Evolutionary conservation across 2,113 vertebrate genomes (phyloP), one percentile per base, ranked within the genome.

Genomic region (Vidua chalybeata): DNA sequence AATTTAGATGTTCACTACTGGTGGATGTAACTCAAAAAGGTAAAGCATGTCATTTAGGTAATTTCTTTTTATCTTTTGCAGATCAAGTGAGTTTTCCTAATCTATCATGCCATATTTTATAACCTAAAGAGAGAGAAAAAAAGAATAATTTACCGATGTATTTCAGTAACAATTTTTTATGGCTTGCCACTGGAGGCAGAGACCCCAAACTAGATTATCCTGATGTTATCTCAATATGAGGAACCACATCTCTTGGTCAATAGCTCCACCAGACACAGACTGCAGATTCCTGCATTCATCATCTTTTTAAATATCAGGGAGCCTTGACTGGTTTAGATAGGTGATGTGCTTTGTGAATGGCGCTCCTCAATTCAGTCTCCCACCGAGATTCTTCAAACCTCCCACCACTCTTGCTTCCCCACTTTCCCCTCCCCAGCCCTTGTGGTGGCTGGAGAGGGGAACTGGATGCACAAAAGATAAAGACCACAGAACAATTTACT

Each of bases 371-470:
- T 52, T 71, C 55, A 61, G 31, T 26, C 15, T 71, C 37, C 30
- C 37, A 52, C 8, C 0, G 0, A 20, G 16, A 45, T 46, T 13
- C 24, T 35, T n/a, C 37, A 71, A 72, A 62, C 23, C 12, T 51
- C 31, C 12, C 1, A 0, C 24, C 2, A 2, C 66, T 17, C 46
- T 35, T 5, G 0, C 9, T 51, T 7, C 24, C 19, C 14, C 6
- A 4, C 11, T 41, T 69, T 69, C 31, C 30, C 55, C 7, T 51
- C 15, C 37, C 9, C 46, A 41, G 12, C 19, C 15, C 55, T 33
- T 61, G 55, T 59, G 46, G 55, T 28, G 13, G 22, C 23, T 58
- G 45, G 30, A 83, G 55, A 71, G 35, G 45, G 10, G 12, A 71
- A 43, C 2, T 61, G 55, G 46, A 35, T 18, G 20, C 37, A 43